Evolutionary conservation across 2,888 invertebrate species (phyloP).

Genomic region (Chaetogeoica ovagalla): DNA sequence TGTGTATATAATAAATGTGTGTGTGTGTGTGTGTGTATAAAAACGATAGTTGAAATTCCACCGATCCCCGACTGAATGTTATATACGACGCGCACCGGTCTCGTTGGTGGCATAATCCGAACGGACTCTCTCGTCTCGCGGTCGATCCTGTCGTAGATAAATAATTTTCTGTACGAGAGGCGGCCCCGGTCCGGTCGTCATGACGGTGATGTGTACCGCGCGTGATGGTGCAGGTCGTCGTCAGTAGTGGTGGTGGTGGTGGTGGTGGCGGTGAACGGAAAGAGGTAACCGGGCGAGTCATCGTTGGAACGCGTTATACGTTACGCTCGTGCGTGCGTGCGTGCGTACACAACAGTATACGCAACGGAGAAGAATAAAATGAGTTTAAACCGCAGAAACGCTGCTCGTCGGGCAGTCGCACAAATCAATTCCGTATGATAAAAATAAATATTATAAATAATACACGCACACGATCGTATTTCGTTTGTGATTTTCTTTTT

Average conservation of each 20-base stretch:
- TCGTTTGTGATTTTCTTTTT: no score
- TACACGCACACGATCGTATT: no score
- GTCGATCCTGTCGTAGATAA: slow-evolving; percentile 35
- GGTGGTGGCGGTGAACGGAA: slow-evolving; percentile 29
- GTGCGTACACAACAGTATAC: background rate
- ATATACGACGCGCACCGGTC: slow-evolving; percentile 9
- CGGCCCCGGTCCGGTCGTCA: no score
- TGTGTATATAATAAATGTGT: background rate
- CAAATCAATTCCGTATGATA: slow-evolving; percentile 1
- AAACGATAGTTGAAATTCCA: slow-evolving; percentile 48
- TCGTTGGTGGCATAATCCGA: background rate
- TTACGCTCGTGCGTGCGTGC: background rate
- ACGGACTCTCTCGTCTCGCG: slow-evolving; percentile 43
- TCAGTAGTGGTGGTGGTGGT: background rate
- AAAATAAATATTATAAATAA: no score
- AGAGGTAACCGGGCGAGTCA: slow-evolving; percentile 30
- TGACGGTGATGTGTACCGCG: no score
- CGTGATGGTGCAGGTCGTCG: no score
- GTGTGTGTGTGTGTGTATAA: background rate
- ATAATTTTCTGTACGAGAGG: slow-evolving; percentile 19
- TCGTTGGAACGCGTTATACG: slow-evolving; percentile 18
- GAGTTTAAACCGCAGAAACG: background rate
- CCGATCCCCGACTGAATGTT: slow-evolving; percentile 9
- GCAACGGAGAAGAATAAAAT: slow-evolving; percentile 3
- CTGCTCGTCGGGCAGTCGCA: background rate